phyloP scores from a whole-genome alignment of 2,797 vertebrate species.

The Gymnothorax reevesii region DNA sequence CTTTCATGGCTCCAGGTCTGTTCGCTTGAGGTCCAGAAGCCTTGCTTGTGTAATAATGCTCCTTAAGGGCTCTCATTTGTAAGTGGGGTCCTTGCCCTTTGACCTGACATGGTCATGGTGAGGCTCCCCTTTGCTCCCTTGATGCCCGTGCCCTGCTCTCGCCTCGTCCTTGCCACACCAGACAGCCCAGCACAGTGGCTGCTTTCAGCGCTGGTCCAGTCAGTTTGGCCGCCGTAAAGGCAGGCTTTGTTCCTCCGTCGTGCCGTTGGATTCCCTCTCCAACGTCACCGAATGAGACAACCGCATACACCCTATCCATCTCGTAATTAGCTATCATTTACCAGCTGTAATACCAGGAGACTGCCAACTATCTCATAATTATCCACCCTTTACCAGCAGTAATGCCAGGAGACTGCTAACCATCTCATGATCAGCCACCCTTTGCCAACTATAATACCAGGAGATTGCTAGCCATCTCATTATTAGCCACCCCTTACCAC shows the following conservation, averaged over 20 bases:
- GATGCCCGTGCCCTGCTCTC: background rate
- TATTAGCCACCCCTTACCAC: no score
- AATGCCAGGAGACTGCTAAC: no score
- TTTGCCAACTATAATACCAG: no score
- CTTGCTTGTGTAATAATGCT: conserved; percentile 12
- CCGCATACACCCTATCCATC: background rate
- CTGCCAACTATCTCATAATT: no score
- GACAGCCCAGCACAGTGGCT: background rate
- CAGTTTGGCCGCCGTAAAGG: background rate
- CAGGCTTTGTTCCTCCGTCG: background rate
- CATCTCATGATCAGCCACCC: no score
- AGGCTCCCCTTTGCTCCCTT: background rate
- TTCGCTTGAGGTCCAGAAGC: conserved; percentile 1
- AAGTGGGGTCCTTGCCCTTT: conserved; percentile 15
- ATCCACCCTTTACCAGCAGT: no score
- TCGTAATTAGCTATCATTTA: background rate
- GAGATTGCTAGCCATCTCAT: no score
- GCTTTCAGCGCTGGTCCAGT: background rate
- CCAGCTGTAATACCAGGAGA: background rate
- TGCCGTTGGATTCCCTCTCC: background rate
- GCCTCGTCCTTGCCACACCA: background rate
- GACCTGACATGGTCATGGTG: background rate
- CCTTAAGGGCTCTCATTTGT: background rate
- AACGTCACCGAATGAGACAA: background rate
- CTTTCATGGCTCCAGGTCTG: conserved; percentile 12